Conservation (phyloP, 2,888 invertebrate genomes). For the Carabus problematicus region DNA sequence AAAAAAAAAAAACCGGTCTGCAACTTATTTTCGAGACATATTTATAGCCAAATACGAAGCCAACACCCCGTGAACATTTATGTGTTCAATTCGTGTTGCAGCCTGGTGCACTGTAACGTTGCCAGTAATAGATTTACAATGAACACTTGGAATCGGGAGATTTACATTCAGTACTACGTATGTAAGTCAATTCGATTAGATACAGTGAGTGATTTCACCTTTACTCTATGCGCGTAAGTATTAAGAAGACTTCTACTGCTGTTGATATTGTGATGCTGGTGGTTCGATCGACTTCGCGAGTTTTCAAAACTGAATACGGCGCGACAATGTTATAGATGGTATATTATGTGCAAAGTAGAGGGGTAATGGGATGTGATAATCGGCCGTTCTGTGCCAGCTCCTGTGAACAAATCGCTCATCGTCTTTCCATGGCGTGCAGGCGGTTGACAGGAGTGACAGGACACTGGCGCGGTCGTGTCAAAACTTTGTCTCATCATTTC, state of each 20-base stretch:
- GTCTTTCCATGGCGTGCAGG: slow-evolving; percentile 24
- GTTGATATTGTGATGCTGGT: background rate
- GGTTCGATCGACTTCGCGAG: background rate
- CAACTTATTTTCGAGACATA: too few species aligned
- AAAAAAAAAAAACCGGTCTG: too few species aligned
- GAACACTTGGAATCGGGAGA: too few species aligned
- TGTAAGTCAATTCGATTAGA: background rate
- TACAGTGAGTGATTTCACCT: background rate
- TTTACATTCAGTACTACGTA: background rate
- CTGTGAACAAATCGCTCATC: slow-evolving; percentile 45
- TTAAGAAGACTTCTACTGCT: background rate
- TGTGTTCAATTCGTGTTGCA: too few species aligned
- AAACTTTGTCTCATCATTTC: slow-evolving; percentile 51
- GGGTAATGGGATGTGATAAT: slow-evolving; percentile 53
- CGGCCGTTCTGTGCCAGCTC: slow-evolving; percentile 42
- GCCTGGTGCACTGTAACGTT: too few species aligned
- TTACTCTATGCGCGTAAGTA: background rate
- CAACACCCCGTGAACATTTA: too few species aligned
- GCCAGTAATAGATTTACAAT: too few species aligned
- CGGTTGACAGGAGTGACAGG: slow-evolving; percentile 14
- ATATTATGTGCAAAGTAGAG: slow-evolving; percentile 45
- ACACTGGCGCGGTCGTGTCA: slow-evolving; percentile 47
- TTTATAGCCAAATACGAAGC: too few species aligned
- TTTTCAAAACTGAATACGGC: background rate
- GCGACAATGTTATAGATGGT: background rate